Percentiles rank a stretch among this genome's conserved stretches.
phyloP scores from a whole-genome alignment of 2,888 invertebrate species.

The Eilema caniola region DNA sequence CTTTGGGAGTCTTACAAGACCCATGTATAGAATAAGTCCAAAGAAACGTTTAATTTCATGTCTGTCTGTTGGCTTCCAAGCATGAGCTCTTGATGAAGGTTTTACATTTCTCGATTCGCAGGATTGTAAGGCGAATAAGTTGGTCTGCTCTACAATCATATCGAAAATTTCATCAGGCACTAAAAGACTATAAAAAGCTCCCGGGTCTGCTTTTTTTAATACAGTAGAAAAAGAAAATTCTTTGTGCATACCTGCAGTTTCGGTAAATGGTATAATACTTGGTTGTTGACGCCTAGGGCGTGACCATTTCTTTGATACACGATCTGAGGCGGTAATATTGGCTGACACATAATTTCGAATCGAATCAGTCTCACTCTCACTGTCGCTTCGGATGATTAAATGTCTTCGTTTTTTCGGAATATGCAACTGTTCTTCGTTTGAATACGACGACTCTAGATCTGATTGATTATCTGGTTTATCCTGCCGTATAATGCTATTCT shows the following conservation, averaged over 20 bases:
- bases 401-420: slow-evolving; percentile 11
- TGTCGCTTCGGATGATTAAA: slow-evolving; percentile 14
- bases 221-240: slow-evolving; percentile 15
- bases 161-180: slow-evolving; percentile 27
- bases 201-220: slow-evolving; percentile 19
- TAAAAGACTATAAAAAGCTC: slow-evolving; percentile 18
- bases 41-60: slow-evolving; percentile 42
- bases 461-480: slow-evolving; percentile 7
- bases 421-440: slow-evolving; percentile 7
- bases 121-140: slow-evolving; percentile 31
- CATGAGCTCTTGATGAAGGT: slow-evolving; percentile 34
- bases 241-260: slow-evolving; percentile 17
- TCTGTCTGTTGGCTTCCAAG: slow-evolving; percentile 30
- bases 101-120: slow-evolving; percentile 18
- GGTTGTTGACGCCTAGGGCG: slow-evolving; percentile 18
- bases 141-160: slow-evolving; percentile 31
- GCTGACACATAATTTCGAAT: slow-evolving; percentile 16
- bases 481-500: slow-evolving; percentile 8
- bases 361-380: slow-evolving; percentile 23
- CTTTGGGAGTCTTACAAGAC: slow-evolving; percentile 46
- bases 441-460: slow-evolving; percentile 1
- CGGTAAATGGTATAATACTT: slow-evolving; percentile 21
- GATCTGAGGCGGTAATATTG: slow-evolving; percentile 19
- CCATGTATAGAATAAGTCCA: slow-evolving; percentile 46
- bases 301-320: slow-evolving; percentile 18